Percentiles rank a stretch among this genome's conserved stretches.
phyloP scores from a whole-genome alignment of 2,797 vertebrate genomes.

The Crocodylus rhombifer region DNA sequence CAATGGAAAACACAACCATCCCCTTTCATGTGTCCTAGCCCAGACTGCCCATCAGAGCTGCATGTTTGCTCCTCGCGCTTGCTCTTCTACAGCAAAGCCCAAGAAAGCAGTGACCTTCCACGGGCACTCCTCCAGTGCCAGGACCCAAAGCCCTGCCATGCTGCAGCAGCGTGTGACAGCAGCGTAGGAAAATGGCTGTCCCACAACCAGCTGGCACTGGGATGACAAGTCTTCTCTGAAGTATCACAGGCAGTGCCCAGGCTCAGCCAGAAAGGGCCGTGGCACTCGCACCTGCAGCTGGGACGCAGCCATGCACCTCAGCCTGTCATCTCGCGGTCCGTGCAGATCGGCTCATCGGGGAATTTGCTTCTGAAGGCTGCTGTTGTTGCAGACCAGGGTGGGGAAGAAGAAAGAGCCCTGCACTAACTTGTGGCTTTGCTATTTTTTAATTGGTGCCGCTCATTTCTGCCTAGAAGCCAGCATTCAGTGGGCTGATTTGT shows the following conservation, averaged over 20 bases:
- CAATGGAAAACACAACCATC: too few species aligned
- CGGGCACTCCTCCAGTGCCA: neutral
- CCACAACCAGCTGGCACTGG: neutral
- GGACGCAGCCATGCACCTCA: neutral
- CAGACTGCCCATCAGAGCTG: too few species aligned
- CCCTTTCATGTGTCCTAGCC: too few species aligned
- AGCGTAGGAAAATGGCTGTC: neutral
- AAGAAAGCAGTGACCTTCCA: too few species aligned
- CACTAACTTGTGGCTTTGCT: neutral
- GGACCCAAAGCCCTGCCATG: neutral
- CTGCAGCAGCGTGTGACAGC: neutral
- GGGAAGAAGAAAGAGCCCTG: neutral
- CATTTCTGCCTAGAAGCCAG: neutral
- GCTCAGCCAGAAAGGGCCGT: neutral
- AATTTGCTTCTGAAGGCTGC: neutral
- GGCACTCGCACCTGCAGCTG: neutral
- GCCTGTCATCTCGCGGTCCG: neutral
- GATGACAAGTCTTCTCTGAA: neutral
- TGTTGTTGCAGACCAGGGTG: neutral
- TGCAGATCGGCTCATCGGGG: neutral
- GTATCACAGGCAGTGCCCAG: neutral
- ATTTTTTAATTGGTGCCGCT: neutral
- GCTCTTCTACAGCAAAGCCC: too few species aligned
- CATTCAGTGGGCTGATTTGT: neutral
- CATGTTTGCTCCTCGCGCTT: too few species aligned